Percentiles rank a stretch among this genome's conserved stretches.
Conservation (phyloP, 2,888 invertebrate species). For the Malachius bipustulatus region DNA sequence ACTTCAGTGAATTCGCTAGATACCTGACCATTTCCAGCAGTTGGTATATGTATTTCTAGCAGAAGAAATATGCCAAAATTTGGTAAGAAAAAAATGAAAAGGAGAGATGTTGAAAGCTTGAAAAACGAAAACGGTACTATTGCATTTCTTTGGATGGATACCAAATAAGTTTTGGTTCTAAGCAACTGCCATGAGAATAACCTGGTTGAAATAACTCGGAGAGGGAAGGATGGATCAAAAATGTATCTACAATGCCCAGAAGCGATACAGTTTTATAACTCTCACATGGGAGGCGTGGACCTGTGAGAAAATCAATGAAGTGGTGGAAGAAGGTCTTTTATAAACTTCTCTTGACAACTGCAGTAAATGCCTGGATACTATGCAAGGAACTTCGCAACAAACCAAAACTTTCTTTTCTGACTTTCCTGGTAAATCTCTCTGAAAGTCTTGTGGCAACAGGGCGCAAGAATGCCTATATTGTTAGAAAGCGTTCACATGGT, state of each 20-base stretch:
- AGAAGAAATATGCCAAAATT: constrained; percentile 8
- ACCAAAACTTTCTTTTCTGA: not conserved
- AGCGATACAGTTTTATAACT: constrained; percentile 1
- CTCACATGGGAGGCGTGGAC: constrained; percentile 17
- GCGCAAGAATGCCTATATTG: not conserved
- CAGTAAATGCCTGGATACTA: constrained; percentile 15
- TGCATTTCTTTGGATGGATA: constrained; percentile 18
- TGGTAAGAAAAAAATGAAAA: constrained; percentile 8
- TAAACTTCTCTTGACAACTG: constrained; percentile 18
- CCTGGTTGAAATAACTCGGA: not conserved
- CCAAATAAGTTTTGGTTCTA: constrained; percentile 18
- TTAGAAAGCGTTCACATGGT: constrained; percentile 1
- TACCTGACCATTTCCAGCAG: constrained; percentile 4
- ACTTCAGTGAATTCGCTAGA: constrained; percentile 6
- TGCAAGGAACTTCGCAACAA: not conserved
- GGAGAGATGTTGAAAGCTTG: constrained; percentile 14
- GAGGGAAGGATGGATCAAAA: constrained; percentile 2
- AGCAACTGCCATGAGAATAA: constrained; percentile 18
- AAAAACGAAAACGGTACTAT: constrained; percentile 14
- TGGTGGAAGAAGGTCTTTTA: constrained; percentile 24
- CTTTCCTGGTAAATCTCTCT: not conserved
- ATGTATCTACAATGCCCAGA: not conserved
- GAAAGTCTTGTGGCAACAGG: not conserved
- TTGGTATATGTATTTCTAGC: constrained; percentile 7
- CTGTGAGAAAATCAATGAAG: constrained; percentile 18